Evolutionary conservation across 2,797 vertebrate species (phyloP).

Genomic region (Loriculus beryllinus): DNA sequence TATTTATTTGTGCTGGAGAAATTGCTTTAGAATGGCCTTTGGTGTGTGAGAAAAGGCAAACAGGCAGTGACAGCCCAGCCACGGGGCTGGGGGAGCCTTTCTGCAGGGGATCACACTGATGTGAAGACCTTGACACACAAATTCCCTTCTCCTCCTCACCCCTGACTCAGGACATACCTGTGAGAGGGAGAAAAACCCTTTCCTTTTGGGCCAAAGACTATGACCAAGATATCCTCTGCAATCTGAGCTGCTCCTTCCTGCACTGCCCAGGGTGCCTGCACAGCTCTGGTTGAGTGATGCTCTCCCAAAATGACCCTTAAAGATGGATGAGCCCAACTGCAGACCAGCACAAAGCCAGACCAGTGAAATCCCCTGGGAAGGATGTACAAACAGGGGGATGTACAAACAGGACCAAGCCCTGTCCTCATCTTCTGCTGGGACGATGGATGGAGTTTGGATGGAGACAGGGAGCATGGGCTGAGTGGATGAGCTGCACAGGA

Average conservation of each 20-base stretch:
- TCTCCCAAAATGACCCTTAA: not conserved
- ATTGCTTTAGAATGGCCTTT: not conserved
- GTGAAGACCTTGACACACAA: not conserved
- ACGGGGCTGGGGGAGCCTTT: not conserved
- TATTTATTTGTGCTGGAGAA: not conserved
- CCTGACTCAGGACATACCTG: not conserved
- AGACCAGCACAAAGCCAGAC: not conserved
- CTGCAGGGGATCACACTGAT: not conserved
- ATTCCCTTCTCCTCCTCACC: not conserved
- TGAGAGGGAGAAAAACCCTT: not conserved
- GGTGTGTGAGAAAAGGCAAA: not conserved
- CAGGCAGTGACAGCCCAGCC: not conserved
- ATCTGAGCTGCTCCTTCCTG: not conserved
- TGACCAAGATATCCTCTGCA: not conserved
- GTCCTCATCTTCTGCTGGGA: not conserved
- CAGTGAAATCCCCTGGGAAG: not conserved
- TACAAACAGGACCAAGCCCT: not conserved
- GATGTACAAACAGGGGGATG: not conserved
- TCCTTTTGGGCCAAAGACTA: not conserved
- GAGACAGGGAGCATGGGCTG: not conserved
- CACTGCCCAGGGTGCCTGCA: accelerated
- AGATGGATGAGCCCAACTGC: not conserved
- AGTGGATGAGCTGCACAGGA: accelerated
- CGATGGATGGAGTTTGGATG: not conserved
- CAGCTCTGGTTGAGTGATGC: not conserved